Conservation (phyloP, 2,113 vertebrate genomes). For the Muntiacus reevesi region DNA sequence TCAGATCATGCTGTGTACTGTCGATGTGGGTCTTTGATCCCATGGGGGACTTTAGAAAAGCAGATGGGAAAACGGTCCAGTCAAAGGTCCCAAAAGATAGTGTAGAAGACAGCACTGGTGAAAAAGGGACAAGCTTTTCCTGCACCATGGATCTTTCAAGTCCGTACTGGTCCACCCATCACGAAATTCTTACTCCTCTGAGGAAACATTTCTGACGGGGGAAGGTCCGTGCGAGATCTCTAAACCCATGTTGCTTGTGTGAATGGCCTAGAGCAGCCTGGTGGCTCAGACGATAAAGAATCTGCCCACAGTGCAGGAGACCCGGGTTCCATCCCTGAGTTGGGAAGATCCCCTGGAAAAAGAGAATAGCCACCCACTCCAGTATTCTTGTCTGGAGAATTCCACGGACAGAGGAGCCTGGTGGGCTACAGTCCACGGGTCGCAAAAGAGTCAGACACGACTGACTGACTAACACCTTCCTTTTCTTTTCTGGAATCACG, state of each 20-base stretch:
- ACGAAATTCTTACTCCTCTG: background rate
- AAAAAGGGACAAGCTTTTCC: background rate
- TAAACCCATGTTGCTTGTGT: accelerated
- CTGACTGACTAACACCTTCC: background rate
- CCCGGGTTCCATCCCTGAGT: background rate
- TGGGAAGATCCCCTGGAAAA: background rate
- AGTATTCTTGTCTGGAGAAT: background rate
- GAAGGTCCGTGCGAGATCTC: background rate
- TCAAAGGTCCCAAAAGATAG: too few species aligned
- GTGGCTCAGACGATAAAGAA: background rate
- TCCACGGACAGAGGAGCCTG: background rate
- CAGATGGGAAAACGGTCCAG: background rate
- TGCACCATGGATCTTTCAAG: background rate
- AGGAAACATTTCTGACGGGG: background rate
- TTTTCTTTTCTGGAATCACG: background rate
- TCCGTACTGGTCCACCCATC: accelerated
- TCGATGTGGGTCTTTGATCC: background rate
- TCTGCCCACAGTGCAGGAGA: background rate
- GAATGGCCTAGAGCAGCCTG: background rate
- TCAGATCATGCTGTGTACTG: accelerated
- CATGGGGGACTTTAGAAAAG: background rate
- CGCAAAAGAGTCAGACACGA: background rate
- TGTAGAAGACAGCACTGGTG: background rate
- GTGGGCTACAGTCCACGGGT: background rate
- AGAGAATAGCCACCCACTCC: background rate